A percentile compares a stretch with the other conserved stretches of the same genome.
phyloP scores from a whole-genome alignment of 2,797 vertebrate species.

The Anabas testudineus region DNA sequence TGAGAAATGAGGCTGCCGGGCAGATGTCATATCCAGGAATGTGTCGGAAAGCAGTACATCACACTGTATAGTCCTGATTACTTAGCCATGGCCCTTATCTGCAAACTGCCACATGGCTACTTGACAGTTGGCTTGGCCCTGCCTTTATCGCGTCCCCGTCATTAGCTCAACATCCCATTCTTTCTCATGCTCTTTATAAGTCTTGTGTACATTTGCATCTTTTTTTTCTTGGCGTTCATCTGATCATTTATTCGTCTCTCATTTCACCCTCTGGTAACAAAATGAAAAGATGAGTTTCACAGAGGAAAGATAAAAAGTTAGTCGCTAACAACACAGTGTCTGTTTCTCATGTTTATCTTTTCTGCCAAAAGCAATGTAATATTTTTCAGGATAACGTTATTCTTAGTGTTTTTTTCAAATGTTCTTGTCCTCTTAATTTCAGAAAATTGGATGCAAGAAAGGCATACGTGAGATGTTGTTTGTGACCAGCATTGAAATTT shows the following conservation, averaged over 20 bases:
- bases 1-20: conserved; percentile 63
- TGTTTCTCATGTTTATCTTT: conserved; percentile 33
- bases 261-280: conserved; percentile 14
- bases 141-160: conserved; percentile 46
- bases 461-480: conserved; percentile 13
- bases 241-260: conserved; percentile 1
- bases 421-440: conserved; percentile 12
- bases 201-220: conserved; percentile 31
- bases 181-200: conserved; percentile 21
- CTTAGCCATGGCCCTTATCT: conserved; percentile 79
- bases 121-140: conserved; percentile 63
- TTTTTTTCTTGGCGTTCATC: conserved; percentile 25
- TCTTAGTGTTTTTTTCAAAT: conserved; percentile 17
- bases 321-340: conserved; percentile 19
- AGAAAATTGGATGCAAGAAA: conserved; percentile 25
- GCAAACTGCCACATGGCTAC: conserved; percentile 81
- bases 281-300: conserved; percentile 46
- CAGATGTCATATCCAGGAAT: conserved; percentile 64
- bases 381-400: conserved; percentile 23
- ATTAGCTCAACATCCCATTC: conserved; percentile 33
- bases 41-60: conserved; percentile 63
- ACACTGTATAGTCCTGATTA: conserved; percentile 74
- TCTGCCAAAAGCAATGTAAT: conserved; percentile 18
- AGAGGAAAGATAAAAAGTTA: conserved; percentile 39
- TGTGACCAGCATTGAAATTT: conserved; percentile 27